A percentile compares a stretch with the other conserved stretches of the same genome.
Evolutionary conservation across 2,888 invertebrate genomes (phyloP).

Genomic region (Boloria selene): DNA sequence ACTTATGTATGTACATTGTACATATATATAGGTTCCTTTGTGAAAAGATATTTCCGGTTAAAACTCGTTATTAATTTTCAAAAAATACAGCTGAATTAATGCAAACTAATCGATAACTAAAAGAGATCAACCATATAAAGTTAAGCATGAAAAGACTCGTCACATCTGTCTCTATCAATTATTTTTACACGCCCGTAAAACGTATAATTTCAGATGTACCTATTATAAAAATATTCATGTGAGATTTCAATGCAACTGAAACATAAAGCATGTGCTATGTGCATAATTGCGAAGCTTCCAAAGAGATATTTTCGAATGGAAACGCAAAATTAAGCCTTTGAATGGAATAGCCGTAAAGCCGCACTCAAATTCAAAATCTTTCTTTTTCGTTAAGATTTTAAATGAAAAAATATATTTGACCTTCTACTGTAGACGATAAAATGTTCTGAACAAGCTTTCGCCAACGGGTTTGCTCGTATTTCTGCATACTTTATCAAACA

Average conservation of each 20-base stretch:
- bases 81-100: too few relatives aligned
- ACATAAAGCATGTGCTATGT: slow-evolving; percentile 26
- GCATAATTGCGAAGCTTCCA: slow-evolving; percentile 29
- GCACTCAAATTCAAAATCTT: slow-evolving; percentile 17
- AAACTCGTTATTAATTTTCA: too few relatives aligned
- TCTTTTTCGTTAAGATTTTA: slow-evolving; percentile 25
- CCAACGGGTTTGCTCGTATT: neutral
- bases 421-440: slow-evolving; percentile 4
- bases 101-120: too few relatives aligned
- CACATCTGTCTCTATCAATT: neutral
- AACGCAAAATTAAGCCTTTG: slow-evolving; percentile 28
- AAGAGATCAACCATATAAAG: too few relatives aligned
- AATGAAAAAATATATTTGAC: slow-evolving; percentile 21
- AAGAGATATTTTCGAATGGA: slow-evolving; percentile 33
- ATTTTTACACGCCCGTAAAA: slow-evolving; percentile 6
- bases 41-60: too few relatives aligned
- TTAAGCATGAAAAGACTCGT: neutral
- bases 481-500: too few relatives aligned
- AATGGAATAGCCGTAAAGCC: slow-evolving; percentile 21
- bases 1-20: too few relatives aligned
- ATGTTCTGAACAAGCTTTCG: neutral
- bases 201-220: neutral
- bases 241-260: slow-evolving; percentile 23
- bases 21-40: too few relatives aligned
- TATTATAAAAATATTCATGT: slow-evolving; percentile 17